Percentiles rank a stretch among this genome's conserved stretches.
Evolutionary conservation across 92 coral and sea anemone genomes (phyloP).

Genomic region (Blastomussa wellsi): DNA sequence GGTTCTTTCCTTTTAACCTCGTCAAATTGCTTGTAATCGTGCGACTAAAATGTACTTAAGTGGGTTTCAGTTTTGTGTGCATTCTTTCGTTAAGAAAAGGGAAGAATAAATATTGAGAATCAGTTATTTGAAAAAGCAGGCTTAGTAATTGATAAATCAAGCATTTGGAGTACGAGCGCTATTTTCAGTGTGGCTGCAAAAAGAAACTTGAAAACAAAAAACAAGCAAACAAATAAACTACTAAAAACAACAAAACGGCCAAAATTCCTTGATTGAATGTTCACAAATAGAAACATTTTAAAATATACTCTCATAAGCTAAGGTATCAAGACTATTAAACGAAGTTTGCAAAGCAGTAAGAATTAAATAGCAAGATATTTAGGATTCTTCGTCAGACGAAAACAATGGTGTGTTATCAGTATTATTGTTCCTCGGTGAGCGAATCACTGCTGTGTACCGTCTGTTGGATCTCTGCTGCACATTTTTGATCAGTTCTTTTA

Average conservation of each 20-base stretch:
- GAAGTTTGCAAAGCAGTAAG: too few species aligned
- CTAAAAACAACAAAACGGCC: too few species aligned
- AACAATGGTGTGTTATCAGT: conserved; percentile 43
- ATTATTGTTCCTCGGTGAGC: conserved; percentile 22
- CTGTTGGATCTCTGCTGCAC: conserved; percentile 60
- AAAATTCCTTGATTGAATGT: too few species aligned
- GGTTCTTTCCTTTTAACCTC: background rate
- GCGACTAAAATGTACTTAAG: background rate
- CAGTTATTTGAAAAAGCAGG: background rate
- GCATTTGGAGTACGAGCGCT: background rate
- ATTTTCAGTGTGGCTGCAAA: background rate
- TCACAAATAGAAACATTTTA: too few species aligned
- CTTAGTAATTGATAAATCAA: background rate
- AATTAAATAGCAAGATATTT: background rate
- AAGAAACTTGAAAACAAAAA: background rate
- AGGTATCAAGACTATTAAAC: too few species aligned
- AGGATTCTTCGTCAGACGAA: conserved; percentile 89
- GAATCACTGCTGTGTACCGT: conserved; percentile 58
- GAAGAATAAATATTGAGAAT: background rate
- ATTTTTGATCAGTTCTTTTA: conserved; percentile 68
- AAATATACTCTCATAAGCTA: too few species aligned
- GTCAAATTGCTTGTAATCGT: background rate
- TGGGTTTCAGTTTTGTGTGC: background rate
- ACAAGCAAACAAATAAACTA: background rate
- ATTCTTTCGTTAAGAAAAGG: background rate